A percentile compares a stretch with the other conserved stretches of the same genome.
Evolutionary conservation across 2,113 vertebrate species (phyloP).

Genomic region (Cygnus buccinator): DNA sequence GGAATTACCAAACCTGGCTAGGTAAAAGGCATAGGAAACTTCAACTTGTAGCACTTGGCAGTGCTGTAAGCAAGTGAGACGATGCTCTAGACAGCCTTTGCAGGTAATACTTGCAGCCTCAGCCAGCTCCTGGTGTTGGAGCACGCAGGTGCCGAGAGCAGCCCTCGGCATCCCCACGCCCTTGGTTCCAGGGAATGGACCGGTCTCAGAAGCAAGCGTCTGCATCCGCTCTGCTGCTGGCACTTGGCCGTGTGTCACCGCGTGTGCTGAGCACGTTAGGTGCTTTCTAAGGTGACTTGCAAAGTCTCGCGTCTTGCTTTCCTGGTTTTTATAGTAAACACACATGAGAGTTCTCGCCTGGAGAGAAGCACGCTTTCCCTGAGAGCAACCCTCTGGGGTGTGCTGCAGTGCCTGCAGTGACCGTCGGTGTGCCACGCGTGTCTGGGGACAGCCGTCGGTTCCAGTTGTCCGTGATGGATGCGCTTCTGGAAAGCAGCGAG

Average conservation of each 20-base stretch:
- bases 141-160: not conserved
- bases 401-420: accelerated
- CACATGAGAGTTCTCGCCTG: too few species aligned
- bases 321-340: constrained; percentile 20
- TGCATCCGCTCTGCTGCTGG: not conserved
- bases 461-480: not conserved
- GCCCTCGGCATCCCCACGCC: not conserved
- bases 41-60: not conserved
- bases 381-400: not conserved
- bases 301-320: not conserved
- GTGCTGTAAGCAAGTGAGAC: not conserved
- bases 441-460: not conserved
- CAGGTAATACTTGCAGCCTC: not conserved
- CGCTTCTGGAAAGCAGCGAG: not conserved
- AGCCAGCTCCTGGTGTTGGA: not conserved
- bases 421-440: accelerated
- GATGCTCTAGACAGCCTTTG: not conserved
- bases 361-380: not conserved
- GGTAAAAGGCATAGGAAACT: not conserved
- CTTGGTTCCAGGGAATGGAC: not conserved
- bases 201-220: accelerated
- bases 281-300: not conserved
- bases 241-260: not conserved
- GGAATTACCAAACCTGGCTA: not conserved
- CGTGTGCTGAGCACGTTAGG: accelerated